Conservation (phyloP, 2,888 invertebrate species). For the Polymixis flavicincta region DNA sequence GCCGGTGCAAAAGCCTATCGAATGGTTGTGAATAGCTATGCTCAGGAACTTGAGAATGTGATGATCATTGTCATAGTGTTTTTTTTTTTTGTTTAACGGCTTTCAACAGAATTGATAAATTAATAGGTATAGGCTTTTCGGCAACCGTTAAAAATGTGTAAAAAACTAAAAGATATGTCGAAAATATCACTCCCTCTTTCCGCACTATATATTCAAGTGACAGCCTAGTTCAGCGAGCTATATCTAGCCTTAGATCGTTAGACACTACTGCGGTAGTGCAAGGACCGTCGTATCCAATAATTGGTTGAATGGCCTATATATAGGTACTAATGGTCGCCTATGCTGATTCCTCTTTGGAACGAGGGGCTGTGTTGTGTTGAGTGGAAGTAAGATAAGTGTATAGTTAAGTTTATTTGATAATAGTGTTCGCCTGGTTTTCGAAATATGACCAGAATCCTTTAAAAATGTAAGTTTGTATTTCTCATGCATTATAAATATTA, state of each 20-base stretch:
- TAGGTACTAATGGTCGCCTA: conserved; percentile 35
- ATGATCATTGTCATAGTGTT: background rate
- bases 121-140: background rate
- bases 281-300: conserved; percentile 31
- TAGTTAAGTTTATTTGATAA: background rate
- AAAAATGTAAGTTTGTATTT: too few relatives aligned
- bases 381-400: conserved; percentile 5
- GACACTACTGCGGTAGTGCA: conserved; percentile 35
- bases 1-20: too few relatives aligned
- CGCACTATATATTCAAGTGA: background rate
- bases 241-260: conserved; percentile 15
- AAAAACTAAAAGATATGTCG: too few relatives aligned
- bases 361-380: conserved; percentile 3
- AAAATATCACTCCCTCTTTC: too few relatives aligned
- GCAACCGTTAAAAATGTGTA: background rate
- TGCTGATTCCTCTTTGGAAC: conserved; percentile 15
- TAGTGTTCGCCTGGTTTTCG: too few relatives aligned
- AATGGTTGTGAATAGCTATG: too few relatives aligned
- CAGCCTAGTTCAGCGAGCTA: conserved; percentile 6
- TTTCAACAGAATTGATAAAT: background rate
- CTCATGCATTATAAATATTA: too few relatives aligned
- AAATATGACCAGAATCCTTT: too few relatives aligned
- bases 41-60: background rate
- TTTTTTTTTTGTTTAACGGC: background rate
- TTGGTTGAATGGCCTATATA: conserved; percentile 48